Base-by-base conservation (phyloP, 1,140 invertebrate genomes). In the Danaus melanippus region DNA sequence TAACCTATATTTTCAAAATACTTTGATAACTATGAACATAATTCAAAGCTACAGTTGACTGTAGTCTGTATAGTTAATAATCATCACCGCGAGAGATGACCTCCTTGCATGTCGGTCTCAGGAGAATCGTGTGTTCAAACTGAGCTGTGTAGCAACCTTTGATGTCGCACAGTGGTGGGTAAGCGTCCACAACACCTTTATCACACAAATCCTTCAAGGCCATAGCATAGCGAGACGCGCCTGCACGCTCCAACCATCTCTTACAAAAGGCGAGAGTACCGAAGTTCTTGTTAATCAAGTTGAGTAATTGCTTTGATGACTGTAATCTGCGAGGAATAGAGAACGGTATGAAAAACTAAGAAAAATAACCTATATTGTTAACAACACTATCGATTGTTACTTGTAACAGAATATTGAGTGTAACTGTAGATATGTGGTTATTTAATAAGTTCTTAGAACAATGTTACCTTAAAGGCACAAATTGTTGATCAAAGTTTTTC, bases 111-210 rank as follows among this genome's bases (percentile, higher is more conserved):
- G 98, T 99, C 10, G 98, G 98, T 71, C 98, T 90, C 46, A 99
- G 89, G 46, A 99, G 91, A 71, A 99, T 96, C 0, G 98, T 99
- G 86, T 99, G 98, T 84, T 99, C 98, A 83, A 96, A 99, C 86
- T 99, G 98, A 47, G 98, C 98, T 0, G 98, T 99, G 86, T 99
- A 99, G 80, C 94, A 98, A 56, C 98, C 98, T 83, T 98, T 98
- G 32, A 96, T 91, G 81, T 99, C 98, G 79, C 97, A 99, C 12
- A 99, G 90, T 5, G 98, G 98, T 8, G 98, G 98, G 88, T 99
- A 99, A 10, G 98, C 93, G 72, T 98, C 96, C 0, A 99, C 94
- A 44, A 98, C 95, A 12, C 91, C 91, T 82, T 98, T 98, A 74
- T 99, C 98, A 87, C 97, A 98, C 9, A 99, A 89, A 90, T 99